Percentiles rank a stretch among this genome's conserved stretches.
Evolutionary conservation across 2,888 invertebrate genomes (phyloP).

Genomic region (Argyra leucocephala): DNA sequence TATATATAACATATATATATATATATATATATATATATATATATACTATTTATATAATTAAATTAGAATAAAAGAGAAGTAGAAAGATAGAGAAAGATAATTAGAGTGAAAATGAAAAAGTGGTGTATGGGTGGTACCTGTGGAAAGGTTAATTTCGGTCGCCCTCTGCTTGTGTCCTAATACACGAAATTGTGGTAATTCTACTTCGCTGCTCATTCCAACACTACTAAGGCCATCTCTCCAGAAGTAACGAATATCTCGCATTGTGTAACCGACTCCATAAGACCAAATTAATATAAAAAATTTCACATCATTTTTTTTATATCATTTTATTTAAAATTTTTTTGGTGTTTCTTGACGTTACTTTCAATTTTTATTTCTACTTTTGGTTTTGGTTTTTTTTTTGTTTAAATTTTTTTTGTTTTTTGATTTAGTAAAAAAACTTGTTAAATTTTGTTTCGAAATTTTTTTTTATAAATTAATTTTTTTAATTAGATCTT

Average conservation of each 20-base stretch:
- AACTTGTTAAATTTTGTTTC: too few relatives aligned
- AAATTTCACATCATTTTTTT: constrained; percentile 33
- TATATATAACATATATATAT: not conserved
- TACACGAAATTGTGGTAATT: constrained; percentile 93
- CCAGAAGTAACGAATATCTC: constrained; percentile 96
- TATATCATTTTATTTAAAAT: constrained; percentile 16
- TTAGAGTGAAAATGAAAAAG: constrained; percentile 1
- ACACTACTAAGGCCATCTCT: constrained; percentile 85
- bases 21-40: not conserved
- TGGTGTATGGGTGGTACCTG: constrained; percentile 63
- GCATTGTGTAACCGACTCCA: constrained; percentile 93
- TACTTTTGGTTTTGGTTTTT: constrained; percentile 16
- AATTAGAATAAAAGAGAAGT: not conserved
- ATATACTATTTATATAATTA: not conserved
- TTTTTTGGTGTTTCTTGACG: constrained; percentile 19
- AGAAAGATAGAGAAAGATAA: not conserved
- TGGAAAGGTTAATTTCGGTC: constrained; percentile 87
- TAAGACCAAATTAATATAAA: constrained; percentile 30
- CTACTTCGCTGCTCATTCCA: constrained; percentile 90
- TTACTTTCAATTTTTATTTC: constrained; percentile 13
- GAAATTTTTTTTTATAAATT: too few relatives aligned
- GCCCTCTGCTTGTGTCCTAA: constrained; percentile 91
- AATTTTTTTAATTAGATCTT: too few relatives aligned
- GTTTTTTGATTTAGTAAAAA: constrained; percentile 10
- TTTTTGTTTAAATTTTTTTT: constrained; percentile 13